These are phyloP conservation scores for Lerista edwardsae DNA, from an alignment of 2,797 vertebrate species.

Conservation along the genomic window DNA sequence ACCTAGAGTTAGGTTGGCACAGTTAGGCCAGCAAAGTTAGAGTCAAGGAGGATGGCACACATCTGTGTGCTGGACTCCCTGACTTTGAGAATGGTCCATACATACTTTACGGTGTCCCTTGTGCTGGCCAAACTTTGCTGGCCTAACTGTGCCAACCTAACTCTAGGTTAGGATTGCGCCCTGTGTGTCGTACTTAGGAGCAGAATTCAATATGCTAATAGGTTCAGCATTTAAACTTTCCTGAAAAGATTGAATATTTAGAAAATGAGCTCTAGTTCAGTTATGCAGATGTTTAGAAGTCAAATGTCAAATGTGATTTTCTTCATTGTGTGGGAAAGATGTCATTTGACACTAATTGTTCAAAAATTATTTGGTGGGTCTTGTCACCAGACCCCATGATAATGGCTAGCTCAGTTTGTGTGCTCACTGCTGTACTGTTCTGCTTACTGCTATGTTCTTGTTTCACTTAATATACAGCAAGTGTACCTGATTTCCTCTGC, in stretches of 20 bases:
- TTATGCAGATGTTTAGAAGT: not conserved
- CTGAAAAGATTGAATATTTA: conserved; percentile 8
- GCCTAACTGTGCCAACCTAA: too few species aligned
- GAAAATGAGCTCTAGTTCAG: not conserved
- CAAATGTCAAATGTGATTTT: not conserved
- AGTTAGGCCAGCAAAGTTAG: too few species aligned
- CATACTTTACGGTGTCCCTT: too few species aligned
- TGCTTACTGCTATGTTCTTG: not conserved
- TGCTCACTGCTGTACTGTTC: not conserved
- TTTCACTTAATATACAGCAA: not conserved
- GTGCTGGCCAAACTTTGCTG: too few species aligned
- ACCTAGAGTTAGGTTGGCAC: too few species aligned
- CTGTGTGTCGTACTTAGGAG: not conserved
- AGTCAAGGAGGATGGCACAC: too few species aligned
- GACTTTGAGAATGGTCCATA: too few species aligned
- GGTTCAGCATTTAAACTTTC: not conserved
- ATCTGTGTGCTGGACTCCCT: too few species aligned
- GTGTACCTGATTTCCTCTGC: conserved; percentile 4
- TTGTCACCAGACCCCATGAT: not conserved
- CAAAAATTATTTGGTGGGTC: not conserved
- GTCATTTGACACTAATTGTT: not conserved
- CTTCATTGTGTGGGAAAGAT: not conserved
- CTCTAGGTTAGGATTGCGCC: too few species aligned
- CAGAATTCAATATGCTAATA: not conserved
- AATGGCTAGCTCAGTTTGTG: not conserved